Conservation (phyloP, 2,113 vertebrate species). For the Pseudolaguvia tuberculata region DNA sequence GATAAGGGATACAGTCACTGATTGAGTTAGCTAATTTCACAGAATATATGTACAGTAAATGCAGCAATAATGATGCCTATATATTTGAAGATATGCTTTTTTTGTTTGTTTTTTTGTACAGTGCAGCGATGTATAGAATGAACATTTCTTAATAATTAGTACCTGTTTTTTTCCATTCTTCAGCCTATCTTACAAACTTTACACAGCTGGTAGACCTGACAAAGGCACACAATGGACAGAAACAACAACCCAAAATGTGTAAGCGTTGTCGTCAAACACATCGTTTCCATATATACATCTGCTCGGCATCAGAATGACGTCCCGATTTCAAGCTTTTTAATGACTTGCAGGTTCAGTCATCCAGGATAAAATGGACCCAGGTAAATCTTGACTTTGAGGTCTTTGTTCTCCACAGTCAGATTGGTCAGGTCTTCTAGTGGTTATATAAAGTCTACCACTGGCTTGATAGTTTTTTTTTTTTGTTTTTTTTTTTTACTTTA, state of each 20-base stretch:
- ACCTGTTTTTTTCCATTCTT: slow-evolving; percentile 62
- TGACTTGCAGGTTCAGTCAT: slow-evolving; percentile 17
- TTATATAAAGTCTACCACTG: slow-evolving; percentile 29
- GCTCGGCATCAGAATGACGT: slow-evolving; percentile 28
- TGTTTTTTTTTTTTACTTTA: background rate
- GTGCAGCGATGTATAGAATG: slow-evolving; percentile 52
- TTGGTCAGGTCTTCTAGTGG: slow-evolving; percentile 44
- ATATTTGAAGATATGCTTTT: slow-evolving; percentile 58
- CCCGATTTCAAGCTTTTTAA: slow-evolving; percentile 38
- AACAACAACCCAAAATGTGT: slow-evolving; percentile 65
- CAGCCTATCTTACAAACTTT: slow-evolving; percentile 69
- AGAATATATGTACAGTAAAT: slow-evolving; percentile 64
- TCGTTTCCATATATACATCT: slow-evolving; percentile 56
- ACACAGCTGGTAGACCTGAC: slow-evolving; percentile 76
- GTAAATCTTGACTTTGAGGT: slow-evolving; percentile 30
- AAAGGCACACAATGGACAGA: slow-evolving; percentile 76
- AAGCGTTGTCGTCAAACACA: slow-evolving; percentile 56
- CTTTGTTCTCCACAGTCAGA: slow-evolving; percentile 32
- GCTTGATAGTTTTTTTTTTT: slow-evolving; percentile 22
- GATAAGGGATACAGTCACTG: slow-evolving; percentile 47
- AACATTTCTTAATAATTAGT: slow-evolving; percentile 65
- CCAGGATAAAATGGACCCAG: slow-evolving; percentile 22
- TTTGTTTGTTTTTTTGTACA: slow-evolving; percentile 41
- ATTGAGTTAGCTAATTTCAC: slow-evolving; percentile 59
- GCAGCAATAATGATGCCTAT: slow-evolving; percentile 65